These are phyloP conservation scores for Cuculus canorus DNA, from an alignment of 2,797 vertebrate genomes.

Conservation along the genomic window DNA sequence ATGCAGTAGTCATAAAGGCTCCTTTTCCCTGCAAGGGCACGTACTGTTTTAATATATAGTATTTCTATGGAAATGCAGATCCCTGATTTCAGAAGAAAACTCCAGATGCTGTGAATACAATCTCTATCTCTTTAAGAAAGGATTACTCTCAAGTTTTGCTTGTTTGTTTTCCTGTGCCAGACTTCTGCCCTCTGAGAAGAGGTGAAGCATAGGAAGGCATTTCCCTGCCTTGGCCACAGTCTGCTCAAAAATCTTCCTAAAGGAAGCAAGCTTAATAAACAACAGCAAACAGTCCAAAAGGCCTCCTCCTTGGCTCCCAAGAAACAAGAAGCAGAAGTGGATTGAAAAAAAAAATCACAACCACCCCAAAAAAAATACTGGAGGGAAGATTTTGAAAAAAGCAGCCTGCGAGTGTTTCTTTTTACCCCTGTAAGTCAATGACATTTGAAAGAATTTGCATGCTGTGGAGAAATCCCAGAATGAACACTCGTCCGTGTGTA, in stretches of 20 bases:
- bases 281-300: neutral
- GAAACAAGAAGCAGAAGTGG: neutral
- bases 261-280: slow-evolving; percentile 51
- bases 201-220: slow-evolving; percentile 3
- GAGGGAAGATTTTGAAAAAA: neutral
- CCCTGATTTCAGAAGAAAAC: neutral
- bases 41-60: neutral
- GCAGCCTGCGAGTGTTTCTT: neutral
- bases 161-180: neutral
- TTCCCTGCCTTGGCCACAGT: neutral
- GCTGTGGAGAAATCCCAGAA: neutral
- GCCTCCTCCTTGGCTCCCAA: neutral
- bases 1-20: neutral
- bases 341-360: neutral
- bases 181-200: neutral
- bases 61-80: neutral
- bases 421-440: neutral
- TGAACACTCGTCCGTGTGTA: neutral
- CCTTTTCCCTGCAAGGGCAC: neutral
- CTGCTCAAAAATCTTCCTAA: slow-evolving; percentile 14
- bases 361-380: accelerated
- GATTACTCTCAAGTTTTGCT: neutral
- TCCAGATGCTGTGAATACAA: neutral
- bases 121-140: neutral
- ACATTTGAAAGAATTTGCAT: neutral